Evolutionary conservation across 2,888 invertebrate genomes (phyloP).

Genomic region (Tetanocera ferruginea): DNA sequence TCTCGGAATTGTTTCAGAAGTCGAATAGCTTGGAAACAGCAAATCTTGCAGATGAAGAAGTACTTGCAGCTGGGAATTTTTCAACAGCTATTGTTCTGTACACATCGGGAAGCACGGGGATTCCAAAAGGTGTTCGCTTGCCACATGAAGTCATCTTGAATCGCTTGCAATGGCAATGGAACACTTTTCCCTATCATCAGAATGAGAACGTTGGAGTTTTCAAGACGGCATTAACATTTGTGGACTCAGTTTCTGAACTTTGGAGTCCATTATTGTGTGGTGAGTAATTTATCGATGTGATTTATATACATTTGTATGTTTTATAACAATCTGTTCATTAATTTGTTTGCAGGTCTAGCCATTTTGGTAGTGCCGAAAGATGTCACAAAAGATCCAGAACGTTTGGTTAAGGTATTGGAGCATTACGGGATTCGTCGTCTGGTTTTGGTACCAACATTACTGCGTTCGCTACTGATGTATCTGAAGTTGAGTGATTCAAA

Average conservation of each 20-base stretch:
- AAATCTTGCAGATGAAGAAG: constrained; percentile 65
- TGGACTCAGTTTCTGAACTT: constrained; percentile 89
- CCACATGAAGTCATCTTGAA: constrained; percentile 84
- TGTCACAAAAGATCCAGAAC: constrained; percentile 83
- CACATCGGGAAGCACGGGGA: constrained; percentile 87
- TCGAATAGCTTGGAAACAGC: constrained; percentile 55
- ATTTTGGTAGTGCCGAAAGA: constrained; percentile 81
- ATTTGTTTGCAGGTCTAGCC: constrained; percentile 68
- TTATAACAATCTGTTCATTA: neutral
- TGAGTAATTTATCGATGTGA: constrained; percentile 48
- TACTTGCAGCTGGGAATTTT: constrained; percentile 63
- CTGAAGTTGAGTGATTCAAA: constrained; percentile 70
- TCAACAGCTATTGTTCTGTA: constrained; percentile 65
- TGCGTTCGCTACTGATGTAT: constrained; percentile 84
- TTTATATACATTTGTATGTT: neutral
- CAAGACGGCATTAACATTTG: constrained; percentile 92
- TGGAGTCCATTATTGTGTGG: constrained; percentile 87
- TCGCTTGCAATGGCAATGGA: constrained; percentile 90
- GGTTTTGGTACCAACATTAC: constrained; percentile 86
- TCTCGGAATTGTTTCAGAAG: constrained; percentile 61
- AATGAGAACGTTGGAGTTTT: constrained; percentile 83
- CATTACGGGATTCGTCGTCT: constrained; percentile 83
- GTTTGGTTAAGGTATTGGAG: constrained; percentile 78
- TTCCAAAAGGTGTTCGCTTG: constrained; percentile 90
- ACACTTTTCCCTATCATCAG: constrained; percentile 79